phyloP scores from a whole-genome alignment of 2,888 invertebrate genomes.

The Mesochorus sp. region DNA sequence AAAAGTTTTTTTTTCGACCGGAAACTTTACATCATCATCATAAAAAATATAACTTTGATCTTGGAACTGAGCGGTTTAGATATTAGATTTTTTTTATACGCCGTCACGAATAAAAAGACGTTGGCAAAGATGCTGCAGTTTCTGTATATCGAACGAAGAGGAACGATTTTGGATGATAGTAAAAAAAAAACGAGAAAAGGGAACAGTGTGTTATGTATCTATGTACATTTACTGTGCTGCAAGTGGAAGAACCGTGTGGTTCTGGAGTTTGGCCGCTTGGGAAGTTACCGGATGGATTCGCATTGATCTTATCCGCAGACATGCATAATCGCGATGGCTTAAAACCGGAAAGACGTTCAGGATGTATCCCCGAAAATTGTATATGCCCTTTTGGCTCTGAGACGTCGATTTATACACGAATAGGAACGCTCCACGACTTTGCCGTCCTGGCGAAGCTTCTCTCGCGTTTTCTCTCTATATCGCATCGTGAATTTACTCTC shows the following conservation, averaged over 20 bases:
- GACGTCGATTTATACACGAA: not conserved
- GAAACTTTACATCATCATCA: no score
- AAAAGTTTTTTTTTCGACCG: no score
- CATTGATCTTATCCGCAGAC: constrained; percentile 30
- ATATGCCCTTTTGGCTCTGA: not conserved
- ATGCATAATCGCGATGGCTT: not conserved
- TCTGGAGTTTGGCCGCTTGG: constrained; percentile 17
- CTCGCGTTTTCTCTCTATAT: constrained; percentile 9
- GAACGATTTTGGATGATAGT: no score
- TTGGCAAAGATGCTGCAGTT: no score
- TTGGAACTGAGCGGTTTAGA: no score
- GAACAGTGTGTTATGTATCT: not conserved
- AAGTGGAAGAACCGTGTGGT: constrained; percentile 1
- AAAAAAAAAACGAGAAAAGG: not conserved
- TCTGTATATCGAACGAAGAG: no score
- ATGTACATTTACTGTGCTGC: no score
- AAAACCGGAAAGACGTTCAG: not conserved
- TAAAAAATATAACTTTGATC: no score
- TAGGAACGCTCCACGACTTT: constrained; percentile 11
- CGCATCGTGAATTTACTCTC: constrained; percentile 28
- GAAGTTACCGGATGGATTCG: constrained; percentile 21
- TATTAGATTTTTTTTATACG: no score
- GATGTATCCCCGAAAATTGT: not conserved
- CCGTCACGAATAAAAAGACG: no score
- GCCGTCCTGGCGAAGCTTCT: not conserved